Evolutionary conservation across 2,797 vertebrate genomes (phyloP), one percentile per base, ranked within the genome.

Genomic region (Diceros bicornis): DNA sequence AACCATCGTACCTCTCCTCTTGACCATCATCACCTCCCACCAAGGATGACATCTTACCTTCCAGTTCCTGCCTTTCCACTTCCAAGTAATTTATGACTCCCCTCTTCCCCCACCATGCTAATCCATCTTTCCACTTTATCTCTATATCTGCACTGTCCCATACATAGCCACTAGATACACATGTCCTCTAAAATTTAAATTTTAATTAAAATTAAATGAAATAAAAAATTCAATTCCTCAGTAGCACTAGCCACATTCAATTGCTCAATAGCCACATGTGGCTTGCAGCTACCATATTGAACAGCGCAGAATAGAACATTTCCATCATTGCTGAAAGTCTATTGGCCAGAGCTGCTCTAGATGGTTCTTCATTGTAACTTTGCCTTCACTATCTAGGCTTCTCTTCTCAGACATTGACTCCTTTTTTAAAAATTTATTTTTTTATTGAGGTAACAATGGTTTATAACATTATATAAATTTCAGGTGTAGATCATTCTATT

Each of bases 81-180:
- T 88, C 41, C 47, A 32, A 16, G n/a, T 47, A 25, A 83, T 34
- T 59, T 79, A 55, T 52, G 34, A 79, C 6, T 18, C 41, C 6
- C 0, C 13, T 13, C 25, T 14, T 23, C 2, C 9, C 3, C 1
- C 18, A 50, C 6, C 10, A 8, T 37, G 44, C 4, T 91, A 85
- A 89, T 83, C 16, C 21, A 62, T 89, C 68, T 90, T 94, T 83
- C 37, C 9, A 84, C 41, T 85, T 97, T 62, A 85, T 50, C 75
- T 59, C 18, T 64, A 85, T 50, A 79, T 59, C 18, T 64, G 3
- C 12, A 52, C 25, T 78, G 32, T 44, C 34, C 34, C 68, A 84
- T 32, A 82, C 4, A 17, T 37, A 74, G 37, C 41, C 37, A 84
- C 47, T 84, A 92, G 55, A 50, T 74, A 34, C 16, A 23, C 34